A percentile compares a stretch with the other conserved stretches of the same genome.
Conservation (phyloP, 2,797 vertebrate species). For the Gambelia wislizenii region DNA sequence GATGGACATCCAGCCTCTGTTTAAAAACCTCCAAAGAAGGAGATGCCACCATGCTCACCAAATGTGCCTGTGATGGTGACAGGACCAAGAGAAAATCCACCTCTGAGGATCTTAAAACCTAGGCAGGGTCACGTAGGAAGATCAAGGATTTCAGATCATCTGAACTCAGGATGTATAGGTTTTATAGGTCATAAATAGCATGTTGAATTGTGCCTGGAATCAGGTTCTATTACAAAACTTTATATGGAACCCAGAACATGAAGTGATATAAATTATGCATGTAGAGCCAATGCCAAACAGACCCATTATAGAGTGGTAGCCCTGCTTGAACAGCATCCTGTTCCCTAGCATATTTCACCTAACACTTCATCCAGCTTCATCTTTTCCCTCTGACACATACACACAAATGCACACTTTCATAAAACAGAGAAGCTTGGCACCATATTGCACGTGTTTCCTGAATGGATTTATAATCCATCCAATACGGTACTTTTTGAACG, state of each 20-base stretch:
- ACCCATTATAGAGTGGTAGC: neutral
- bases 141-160: too few relatives aligned
- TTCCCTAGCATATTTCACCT: neutral
- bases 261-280: neutral
- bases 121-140: too few relatives aligned
- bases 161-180: too few relatives aligned
- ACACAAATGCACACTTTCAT: conserved; percentile 56
- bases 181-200: too few relatives aligned
- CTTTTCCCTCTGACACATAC: conserved; percentile 39
- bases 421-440: conserved; percentile 57
- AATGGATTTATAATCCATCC: conserved; percentile 84
- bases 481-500: conserved; percentile 81
- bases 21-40: too few relatives aligned
- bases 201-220: too few relatives aligned
- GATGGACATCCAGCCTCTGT: too few relatives aligned
- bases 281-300: neutral
- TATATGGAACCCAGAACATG: neutral
- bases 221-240: neutral
- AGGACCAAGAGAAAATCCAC: too few relatives aligned
- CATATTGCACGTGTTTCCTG: conserved; percentile 73
- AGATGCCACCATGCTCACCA: too few relatives aligned
- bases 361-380: neutral
- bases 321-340: neutral
- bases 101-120: too few relatives aligned
- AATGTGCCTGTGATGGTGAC: too few relatives aligned